Evolutionary conservation across 2,888 invertebrate genomes (phyloP), one percentile per base, ranked within the genome.

Genomic region (Diaperis boleti): DNA sequence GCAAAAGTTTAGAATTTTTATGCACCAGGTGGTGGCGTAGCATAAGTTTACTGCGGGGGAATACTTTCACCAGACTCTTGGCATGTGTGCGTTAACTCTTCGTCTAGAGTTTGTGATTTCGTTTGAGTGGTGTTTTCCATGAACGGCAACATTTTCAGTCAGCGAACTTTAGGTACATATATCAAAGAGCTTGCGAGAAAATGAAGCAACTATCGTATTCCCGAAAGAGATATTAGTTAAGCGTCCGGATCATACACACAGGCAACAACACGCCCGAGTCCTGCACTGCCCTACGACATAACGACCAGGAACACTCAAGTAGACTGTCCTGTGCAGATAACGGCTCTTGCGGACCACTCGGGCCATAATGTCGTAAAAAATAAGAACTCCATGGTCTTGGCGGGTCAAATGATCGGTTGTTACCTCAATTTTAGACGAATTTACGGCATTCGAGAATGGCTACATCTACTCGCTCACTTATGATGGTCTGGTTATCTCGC

Each of bases 351-450:
- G 67, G 66, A 67, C 50, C 70, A 66, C 68, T 69, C 65, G 49
- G 67, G 68, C 75, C 76, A 77, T 77, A 76, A 76, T 73, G 72
- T 72, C 74, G 72, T 76, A 75, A 77, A 77, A 76, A 75, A 74
- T 74, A 74, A 74, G 69, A 73, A 70, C 67, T 66, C 62, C 52
- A 66, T 62, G 55, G 64, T 29, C 18, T 45, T 33, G 13, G 20
- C 17, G 37, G 49, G 42, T 26, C 42, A 33, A 56, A 44, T 44
- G 55, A 47, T 57, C 22, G 20, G 57, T 22, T 47, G 18, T 57
- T 47, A 33, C 55, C 59, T 47, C 64, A 55, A 50, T 33, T 57
- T 33, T 6, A 17, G 33, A 41, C 45, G 52, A 67, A 67, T 68
- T 68, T 66, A 66, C 54, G 60, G 39, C 35, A 35, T 37, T 11